Base-by-base conservation (phyloP, 2,888 invertebrate genomes). In the Tanytarsus gracilentus region DNA sequence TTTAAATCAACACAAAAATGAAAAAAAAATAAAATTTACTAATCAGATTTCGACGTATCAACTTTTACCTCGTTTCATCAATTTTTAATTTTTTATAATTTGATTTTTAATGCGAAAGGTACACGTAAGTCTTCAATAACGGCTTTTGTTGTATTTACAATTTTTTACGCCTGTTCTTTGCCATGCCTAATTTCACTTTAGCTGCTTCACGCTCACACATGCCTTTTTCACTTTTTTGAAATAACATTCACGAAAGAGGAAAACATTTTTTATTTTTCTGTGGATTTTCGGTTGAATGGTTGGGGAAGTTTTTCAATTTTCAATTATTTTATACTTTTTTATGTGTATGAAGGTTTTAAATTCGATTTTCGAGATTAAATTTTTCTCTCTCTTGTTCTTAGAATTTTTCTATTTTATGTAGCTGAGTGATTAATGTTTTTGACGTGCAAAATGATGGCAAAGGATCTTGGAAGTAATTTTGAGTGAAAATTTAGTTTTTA, bases 51-150 rank as follows among this genome's bases (percentile, higher is more conserved):
- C 50, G 16, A n/a, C 11, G 8, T 50, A 14, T 50, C 25, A n/a
- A 26, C 9, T 26, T 51, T 26, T 30, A 14, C 14, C 26, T n/a
- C n/a, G 16, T 36, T 36, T 14, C 16, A 36, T 14, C 30, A 30
- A n/a, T 26, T 29, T 51, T 27, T 27, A 26, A 36, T 26, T 27
- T 16, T 26, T 51, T 29, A 18, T 51, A 14, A n/a, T 26, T 27
- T 29, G 14, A 14, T 30, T 27, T 27, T 36, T 36, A 36, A 36
- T 36, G 30, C 30, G 51, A 51, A 51, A 51, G 51, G 51, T 51
- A 51, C 51, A 51, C 51, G 25, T 51, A 51, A 51, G 51, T 51
- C 51, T 51, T 51, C 51, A 51, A 21, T 51, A 51, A 51, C 51
- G 29, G 18, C 30, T 51, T 51, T 51, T 51, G 29, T 51, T 30